Evolutionary conservation across 2,797 vertebrate species (phyloP).

Genomic region (Selene dorsalis): DNA sequence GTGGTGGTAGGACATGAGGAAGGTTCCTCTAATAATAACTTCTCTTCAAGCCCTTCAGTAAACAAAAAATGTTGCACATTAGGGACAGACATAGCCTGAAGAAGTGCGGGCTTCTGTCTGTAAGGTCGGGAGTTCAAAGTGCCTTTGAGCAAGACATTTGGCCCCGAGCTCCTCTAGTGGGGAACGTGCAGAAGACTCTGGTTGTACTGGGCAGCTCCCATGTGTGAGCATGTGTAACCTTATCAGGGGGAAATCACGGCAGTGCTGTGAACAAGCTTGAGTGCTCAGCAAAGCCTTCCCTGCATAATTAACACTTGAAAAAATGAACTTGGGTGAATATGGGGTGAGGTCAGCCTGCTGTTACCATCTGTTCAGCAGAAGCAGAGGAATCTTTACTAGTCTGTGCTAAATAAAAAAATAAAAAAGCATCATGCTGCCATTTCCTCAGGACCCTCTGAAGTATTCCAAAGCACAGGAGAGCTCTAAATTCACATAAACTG

Average conservation of each 20-base stretch:
- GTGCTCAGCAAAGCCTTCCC: conserved; percentile 57
- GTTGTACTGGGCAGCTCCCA: conserved; percentile 46
- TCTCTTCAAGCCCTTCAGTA: conserved; percentile 5
- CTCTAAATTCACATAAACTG: conserved; percentile 45
- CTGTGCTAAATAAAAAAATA: not conserved
- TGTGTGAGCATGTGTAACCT: conserved; percentile 56
- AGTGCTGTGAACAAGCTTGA: conserved; percentile 38
- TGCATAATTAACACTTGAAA: conserved; percentile 63
- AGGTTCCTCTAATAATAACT: conserved; percentile 48
- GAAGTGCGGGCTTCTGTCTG: conserved; percentile 25
- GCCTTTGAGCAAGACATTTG: conserved; percentile 44
- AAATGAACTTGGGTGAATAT: conserved; percentile 47
- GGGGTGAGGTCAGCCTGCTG: conserved; percentile 53
- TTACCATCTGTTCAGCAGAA: conserved; percentile 55
- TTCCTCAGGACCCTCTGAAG: conserved; percentile 32
- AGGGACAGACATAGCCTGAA: conserved; percentile 41
- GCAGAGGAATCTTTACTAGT: not conserved
- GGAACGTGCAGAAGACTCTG: conserved; percentile 43
- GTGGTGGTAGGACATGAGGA: conserved; percentile 41
- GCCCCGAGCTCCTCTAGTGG: conserved; percentile 37
- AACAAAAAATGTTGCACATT: conserved; percentile 21
- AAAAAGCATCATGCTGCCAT: conserved; percentile 7
- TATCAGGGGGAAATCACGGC: conserved; percentile 25
- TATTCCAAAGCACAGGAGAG: conserved; percentile 40
- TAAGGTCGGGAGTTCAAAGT: conserved; percentile 57